These are phyloP conservation scores for Caenorhabditis japonica DNA, from an alignment of 2,888 invertebrate species.

Conservation along the genomic window DNA sequence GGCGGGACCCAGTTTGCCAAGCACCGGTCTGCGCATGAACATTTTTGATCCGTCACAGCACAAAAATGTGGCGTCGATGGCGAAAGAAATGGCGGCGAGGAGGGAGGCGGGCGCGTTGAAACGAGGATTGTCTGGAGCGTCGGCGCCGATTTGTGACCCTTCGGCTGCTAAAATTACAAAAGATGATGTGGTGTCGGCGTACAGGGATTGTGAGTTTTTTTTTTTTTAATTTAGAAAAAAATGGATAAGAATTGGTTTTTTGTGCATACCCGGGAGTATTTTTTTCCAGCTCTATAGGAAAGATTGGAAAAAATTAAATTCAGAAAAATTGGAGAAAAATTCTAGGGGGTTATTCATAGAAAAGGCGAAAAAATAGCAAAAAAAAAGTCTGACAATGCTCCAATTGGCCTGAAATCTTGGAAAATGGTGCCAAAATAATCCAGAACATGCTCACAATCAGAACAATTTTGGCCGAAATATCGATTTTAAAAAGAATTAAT, in stretches of 20 bases:
- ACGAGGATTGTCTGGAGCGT: constrained; percentile 10
- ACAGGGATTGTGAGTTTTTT: constrained; percentile 43
- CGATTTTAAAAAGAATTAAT: too few species aligned
- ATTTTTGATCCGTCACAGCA: constrained; percentile 58
- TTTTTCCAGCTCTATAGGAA: too few species aligned
- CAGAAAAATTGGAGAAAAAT: too few species aligned
- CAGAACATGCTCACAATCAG: too few species aligned
- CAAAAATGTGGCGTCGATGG: constrained; percentile 59
- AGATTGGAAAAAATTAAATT: too few species aligned
- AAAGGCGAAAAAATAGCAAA: too few species aligned
- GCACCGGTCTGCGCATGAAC: constrained; percentile 56
- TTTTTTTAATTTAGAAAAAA: background rate
- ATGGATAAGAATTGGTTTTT: background rate
- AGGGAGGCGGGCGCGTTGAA: constrained; percentile 43
- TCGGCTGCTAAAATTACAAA: constrained; percentile 41
- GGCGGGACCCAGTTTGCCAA: constrained; percentile 52
- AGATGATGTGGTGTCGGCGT: constrained; percentile 48
- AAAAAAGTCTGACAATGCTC: too few species aligned
- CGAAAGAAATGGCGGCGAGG: constrained; percentile 57
- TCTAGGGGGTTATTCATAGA: too few species aligned
- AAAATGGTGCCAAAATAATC: too few species aligned
- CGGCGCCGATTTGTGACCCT: constrained; percentile 8
- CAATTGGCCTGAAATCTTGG: too few species aligned
- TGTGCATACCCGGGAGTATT: too few species aligned
- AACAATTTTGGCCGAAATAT: too few species aligned